Percentiles rank a stretch among this genome's conserved stretches.
phyloP scores from a whole-genome alignment of 1,140 invertebrate genomes.

The Papilio aristodemus region DNA sequence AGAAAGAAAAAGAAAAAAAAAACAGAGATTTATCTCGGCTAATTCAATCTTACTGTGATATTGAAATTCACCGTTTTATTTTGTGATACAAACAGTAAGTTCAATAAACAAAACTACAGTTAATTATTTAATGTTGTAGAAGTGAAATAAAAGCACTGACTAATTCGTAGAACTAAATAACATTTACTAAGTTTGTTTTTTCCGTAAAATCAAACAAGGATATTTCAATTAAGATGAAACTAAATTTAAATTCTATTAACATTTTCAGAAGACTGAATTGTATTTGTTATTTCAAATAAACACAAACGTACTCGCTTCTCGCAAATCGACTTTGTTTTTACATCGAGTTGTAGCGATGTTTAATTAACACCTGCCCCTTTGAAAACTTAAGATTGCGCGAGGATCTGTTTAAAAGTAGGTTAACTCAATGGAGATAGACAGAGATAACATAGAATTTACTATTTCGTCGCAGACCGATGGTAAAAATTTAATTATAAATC shows the following conservation, averaged over 20 bases:
- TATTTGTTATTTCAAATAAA: conserved; percentile 21
- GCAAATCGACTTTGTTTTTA: conserved; percentile 32
- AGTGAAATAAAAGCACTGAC: background rate
- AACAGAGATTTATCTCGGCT: background rate
- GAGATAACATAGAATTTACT: background rate
- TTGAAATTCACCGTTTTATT: background rate
- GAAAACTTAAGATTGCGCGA: conserved; percentile 23
- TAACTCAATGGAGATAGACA: conserved; percentile 10
- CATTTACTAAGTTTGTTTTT: conserved; percentile 3
- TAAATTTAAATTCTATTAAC: conserved; percentile 29
- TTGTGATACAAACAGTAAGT: background rate
- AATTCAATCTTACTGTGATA: background rate
- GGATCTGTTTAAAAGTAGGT: conserved; percentile 15
- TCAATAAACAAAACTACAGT: background rate
- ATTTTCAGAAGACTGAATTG: conserved; percentile 28
- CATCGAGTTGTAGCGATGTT: conserved; percentile 32
- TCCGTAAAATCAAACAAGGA: conserved; percentile 14
- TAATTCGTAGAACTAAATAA: conserved; percentile 5
- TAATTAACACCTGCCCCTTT: conserved; percentile 34
- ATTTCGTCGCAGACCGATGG: background rate
- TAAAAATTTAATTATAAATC: too few species aligned
- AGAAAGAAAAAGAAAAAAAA: background rate
- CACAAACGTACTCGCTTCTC: conserved; percentile 25
- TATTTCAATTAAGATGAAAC: conserved; percentile 29
- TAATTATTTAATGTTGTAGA: too few species aligned